Conservation (phyloP, 1,140 invertebrate species). For the Halotydeus destructor region DNA sequence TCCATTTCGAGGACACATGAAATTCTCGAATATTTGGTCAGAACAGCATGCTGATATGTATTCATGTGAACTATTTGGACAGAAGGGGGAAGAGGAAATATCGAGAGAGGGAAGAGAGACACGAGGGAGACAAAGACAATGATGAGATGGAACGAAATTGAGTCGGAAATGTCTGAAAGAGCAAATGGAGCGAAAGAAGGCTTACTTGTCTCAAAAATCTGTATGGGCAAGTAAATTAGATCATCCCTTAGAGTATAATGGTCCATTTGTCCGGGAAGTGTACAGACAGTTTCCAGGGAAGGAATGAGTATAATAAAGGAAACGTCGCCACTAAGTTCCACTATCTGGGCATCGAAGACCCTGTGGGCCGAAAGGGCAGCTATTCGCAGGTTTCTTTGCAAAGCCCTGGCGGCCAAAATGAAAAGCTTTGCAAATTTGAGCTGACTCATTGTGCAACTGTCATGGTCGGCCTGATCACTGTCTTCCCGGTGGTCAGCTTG, state of each 20-base stretch:
- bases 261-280: constrained; percentile 51
- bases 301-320: constrained; percentile 75
- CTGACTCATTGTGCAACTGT: too few species aligned
- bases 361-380: constrained; percentile 23
- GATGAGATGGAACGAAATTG: neutral
- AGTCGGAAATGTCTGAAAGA: neutral
- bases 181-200: constrained; percentile 2
- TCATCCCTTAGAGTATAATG: constrained; percentile 44
- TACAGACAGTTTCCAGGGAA: constrained; percentile 66
- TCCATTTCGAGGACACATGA: constrained; percentile 82
- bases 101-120: neutral
- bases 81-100: constrained; percentile 13
- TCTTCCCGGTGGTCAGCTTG: too few species aligned
- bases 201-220: constrained; percentile 58
- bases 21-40: constrained; percentile 65
- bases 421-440: constrained; percentile 17
- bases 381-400: too few species aligned
- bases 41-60: constrained; percentile 68
- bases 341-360: constrained; percentile 71
- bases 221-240: constrained; percentile 59
- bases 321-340: constrained; percentile 66
- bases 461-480: too few species aligned
- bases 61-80: constrained; percentile 57
- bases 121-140: constrained; percentile 1
- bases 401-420: constrained; percentile 3